Conservation (phyloP, 2,113 vertebrate species). For the Forbesichthys agassizii region DNA sequence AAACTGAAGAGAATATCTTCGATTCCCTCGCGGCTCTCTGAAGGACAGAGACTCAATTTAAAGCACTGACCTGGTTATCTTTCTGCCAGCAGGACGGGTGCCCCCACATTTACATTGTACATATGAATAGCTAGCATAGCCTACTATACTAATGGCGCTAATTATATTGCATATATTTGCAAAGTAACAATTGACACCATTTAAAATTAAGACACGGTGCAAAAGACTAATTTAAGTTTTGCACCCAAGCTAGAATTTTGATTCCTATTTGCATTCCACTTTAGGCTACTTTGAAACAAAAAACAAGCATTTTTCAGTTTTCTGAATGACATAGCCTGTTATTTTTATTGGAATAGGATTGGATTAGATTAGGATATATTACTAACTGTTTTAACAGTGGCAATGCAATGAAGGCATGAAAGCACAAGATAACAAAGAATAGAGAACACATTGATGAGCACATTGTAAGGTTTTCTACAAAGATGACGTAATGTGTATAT, state of each 20-base stretch:
- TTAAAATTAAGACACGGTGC: background rate
- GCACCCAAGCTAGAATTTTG: background rate
- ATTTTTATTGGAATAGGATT: too few species aligned
- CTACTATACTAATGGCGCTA: slow-evolving; percentile 11
- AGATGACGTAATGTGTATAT: slow-evolving; percentile 71
- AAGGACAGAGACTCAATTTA: slow-evolving; percentile 52
- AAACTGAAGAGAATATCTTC: slow-evolving; percentile 47
- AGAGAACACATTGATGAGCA: slow-evolving; percentile 43
- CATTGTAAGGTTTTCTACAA: slow-evolving; percentile 64
- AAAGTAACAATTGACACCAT: background rate
- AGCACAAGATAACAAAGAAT: slow-evolving; percentile 11
- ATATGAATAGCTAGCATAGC: slow-evolving; percentile 39
- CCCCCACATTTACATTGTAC: slow-evolving; percentile 31
- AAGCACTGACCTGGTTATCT: slow-evolving; percentile 67
- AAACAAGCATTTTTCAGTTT: too few species aligned
- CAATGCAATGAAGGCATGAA: background rate
- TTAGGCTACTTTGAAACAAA: too few species aligned
- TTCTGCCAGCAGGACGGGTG: slow-evolving; percentile 40
- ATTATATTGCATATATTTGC: background rate
- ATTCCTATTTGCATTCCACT: background rate
- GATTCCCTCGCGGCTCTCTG: slow-evolving; percentile 53
- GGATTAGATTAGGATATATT: too few species aligned
- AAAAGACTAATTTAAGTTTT: background rate
- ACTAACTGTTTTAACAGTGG: too few species aligned
- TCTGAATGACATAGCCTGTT: too few species aligned